A percentile compares a stretch with the other conserved stretches of the same genome.
phyloP scores from a whole-genome alignment of 37 sponge, comb jelly and placozoan species.

The Cladorhizidae sp. region DNA sequence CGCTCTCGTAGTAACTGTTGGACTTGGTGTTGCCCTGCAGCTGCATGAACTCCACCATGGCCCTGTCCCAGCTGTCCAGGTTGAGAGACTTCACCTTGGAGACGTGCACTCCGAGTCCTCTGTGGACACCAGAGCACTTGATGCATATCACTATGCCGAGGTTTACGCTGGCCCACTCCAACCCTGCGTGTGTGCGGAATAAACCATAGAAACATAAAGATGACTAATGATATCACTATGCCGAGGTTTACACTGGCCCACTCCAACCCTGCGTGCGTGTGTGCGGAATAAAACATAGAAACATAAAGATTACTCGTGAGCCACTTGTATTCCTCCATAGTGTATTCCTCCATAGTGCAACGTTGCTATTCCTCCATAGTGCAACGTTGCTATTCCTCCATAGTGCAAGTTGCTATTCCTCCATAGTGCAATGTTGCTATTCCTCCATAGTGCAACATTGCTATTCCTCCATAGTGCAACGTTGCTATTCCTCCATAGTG shows the following conservation, averaged over 20 bases:
- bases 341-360: too few species aligned
- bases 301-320: too few species aligned
- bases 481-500: too few species aligned
- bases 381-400: too few species aligned
- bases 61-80: slow-evolving; percentile 79
- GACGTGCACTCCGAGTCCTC: slow-evolving; percentile 86
- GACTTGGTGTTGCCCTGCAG: slow-evolving; percentile 74
- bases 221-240: slow-evolving; percentile 76
- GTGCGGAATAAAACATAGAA: not conserved
- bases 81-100: slow-evolving; percentile 87
- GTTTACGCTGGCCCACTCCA: slow-evolving; percentile 93
- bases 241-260: slow-evolving; percentile 95
- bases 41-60: slow-evolving; percentile 84
- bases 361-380: too few species aligned
- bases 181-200: slow-evolving; percentile 35
- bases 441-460: too few species aligned
- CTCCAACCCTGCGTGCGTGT: slow-evolving; percentile 70
- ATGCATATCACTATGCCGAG: slow-evolving; percentile 88
- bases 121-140: slow-evolving; percentile 87
- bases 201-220: not conserved
- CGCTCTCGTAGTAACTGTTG: slow-evolving; percentile 76
- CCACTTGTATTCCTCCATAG: too few species aligned
- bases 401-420: too few species aligned
- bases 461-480: too few species aligned
- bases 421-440: too few species aligned